Conservation (phyloP, 2,113 vertebrate genomes). For the Gnathonemus longibarbis region DNA sequence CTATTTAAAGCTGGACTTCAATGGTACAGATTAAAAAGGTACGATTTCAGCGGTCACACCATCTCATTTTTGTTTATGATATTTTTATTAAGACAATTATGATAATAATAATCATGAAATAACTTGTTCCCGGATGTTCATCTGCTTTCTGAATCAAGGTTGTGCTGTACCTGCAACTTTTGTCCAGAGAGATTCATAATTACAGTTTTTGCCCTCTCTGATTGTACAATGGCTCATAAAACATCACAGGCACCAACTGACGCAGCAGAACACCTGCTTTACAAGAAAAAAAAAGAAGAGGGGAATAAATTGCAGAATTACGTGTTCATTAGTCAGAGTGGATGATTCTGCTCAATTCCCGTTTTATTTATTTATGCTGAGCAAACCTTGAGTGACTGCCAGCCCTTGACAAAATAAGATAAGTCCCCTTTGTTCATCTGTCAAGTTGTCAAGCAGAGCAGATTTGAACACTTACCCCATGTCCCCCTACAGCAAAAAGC, state of each 20-base stretch:
- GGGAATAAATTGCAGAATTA: conserved; percentile 42
- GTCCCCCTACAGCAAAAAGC: conserved; percentile 21
- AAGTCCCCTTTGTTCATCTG: conserved; percentile 57
- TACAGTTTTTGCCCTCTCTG: not conserved
- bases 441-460: conserved; percentile 55
- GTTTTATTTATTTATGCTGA: conserved; percentile 65
- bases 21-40: not conserved
- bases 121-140: not conserved
- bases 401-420: conserved; percentile 69
- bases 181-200: not conserved
- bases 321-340: conserved; percentile 36
- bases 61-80: not conserved
- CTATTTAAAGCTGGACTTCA: not conserved
- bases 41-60: not conserved
- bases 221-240: conserved; percentile 21
- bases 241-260: conserved; percentile 14
- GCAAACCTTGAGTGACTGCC: conserved; percentile 60
- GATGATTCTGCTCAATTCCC: conserved; percentile 46
- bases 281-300: conserved; percentile 34
- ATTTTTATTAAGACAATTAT: conserved; percentile 8
- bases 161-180: not conserved
- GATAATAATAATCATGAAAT: conserved; percentile 10
- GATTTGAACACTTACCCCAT: conserved; percentile 35
- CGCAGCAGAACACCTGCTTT: conserved; percentile 30
- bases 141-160: not conserved